phyloP scores from a whole-genome alignment of 2,797 vertebrate species.

The Todus mexicanus region DNA sequence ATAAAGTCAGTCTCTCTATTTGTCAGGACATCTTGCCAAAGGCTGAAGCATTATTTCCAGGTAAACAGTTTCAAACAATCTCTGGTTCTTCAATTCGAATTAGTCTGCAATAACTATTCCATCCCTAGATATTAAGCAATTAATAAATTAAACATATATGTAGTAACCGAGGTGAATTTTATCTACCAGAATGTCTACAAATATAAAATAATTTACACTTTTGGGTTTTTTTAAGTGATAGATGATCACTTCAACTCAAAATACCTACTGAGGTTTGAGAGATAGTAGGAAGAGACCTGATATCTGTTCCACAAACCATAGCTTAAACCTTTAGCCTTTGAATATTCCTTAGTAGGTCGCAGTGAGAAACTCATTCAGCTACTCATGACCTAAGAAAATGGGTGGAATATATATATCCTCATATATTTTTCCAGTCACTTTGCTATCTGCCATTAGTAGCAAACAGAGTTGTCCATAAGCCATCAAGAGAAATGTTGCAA shows the following conservation, averaged over 20 bases:
- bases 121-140: not conserved
- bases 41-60: not conserved
- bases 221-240: not conserved
- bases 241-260: not conserved
- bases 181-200: not conserved
- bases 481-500: not conserved
- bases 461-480: not conserved
- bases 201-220: not conserved
- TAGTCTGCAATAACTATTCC: not conserved
- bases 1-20: not conserved
- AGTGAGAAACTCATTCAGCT: not conserved
- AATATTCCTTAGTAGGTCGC: not conserved
- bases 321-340: not conserved
- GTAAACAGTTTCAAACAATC: not conserved
- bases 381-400: not conserved
- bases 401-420: not conserved
- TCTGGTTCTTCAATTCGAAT: not conserved
- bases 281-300: not conserved
- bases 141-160: not conserved
- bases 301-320: not conserved
- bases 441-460: not conserved
- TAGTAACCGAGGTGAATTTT: not conserved
- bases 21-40: conserved; percentile 35
- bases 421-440: not conserved
- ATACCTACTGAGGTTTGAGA: not conserved